phyloP scores from a whole-genome alignment of 2,797 vertebrate genomes.

The Mormyrops boulengeri region DNA sequence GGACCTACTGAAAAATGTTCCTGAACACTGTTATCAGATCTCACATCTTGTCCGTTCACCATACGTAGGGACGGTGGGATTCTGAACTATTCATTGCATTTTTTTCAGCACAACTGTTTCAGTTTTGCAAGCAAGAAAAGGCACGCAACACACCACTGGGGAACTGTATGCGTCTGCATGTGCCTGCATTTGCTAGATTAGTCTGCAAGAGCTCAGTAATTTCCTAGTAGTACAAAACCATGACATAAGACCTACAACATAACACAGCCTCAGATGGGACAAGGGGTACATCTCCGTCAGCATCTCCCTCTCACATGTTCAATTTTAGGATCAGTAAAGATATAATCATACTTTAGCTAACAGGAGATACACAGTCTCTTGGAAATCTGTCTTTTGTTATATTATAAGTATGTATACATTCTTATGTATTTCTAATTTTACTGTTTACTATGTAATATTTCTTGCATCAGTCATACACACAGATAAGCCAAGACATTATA shows the following conservation, averaged over 20 bases:
- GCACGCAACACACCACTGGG: neutral
- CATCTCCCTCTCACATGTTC: neutral
- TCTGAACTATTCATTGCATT: neutral
- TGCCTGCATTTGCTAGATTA: neutral
- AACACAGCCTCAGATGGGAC: neutral
- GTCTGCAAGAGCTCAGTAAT: neutral
- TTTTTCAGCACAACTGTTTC: neutral
- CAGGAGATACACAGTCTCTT: neutral
- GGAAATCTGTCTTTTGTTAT: neutral
- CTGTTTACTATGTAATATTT: neutral
- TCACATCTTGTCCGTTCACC: neutral
- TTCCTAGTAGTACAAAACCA: neutral
- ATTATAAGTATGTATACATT: neutral
- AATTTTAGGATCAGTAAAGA: neutral
- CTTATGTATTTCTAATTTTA: neutral
- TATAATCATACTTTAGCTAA: neutral
- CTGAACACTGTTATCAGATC: neutral
- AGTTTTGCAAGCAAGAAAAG: neutral
- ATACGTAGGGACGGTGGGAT: neutral
- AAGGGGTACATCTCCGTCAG: neutral
- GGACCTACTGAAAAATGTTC: neutral
- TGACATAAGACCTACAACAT: neutral
- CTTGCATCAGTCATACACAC: neutral
- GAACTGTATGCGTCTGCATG: neutral
- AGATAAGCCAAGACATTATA: neutral